Evolutionary conservation across 1,140 invertebrate genomes (phyloP).

Genomic region (Ostrea edulis): DNA sequence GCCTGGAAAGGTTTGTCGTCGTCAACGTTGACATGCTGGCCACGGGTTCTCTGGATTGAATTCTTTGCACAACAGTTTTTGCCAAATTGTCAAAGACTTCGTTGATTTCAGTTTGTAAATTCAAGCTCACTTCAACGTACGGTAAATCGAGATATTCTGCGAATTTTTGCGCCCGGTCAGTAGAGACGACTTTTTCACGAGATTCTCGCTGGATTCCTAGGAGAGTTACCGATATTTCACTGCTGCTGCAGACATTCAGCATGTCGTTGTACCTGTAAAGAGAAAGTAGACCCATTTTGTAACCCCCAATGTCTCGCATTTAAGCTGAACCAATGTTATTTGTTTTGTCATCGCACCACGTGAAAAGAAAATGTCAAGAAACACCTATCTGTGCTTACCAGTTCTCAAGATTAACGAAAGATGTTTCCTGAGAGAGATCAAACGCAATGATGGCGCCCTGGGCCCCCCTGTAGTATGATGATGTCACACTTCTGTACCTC

Average conservation of each 20-base stretch:
- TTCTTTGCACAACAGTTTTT: slow-evolving; percentile 46
- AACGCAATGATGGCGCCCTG: slow-evolving; percentile 70
- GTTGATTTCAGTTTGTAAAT: slow-evolving; percentile 42
- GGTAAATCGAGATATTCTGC: slow-evolving; percentile 53
- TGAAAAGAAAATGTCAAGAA: background rate
- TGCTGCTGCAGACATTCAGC: background rate
- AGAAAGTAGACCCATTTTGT: background rate
- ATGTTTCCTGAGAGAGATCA: slow-evolving; percentile 61
- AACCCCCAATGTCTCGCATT: too few relatives aligned
- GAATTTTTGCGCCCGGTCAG: slow-evolving; percentile 52
- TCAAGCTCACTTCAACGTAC: slow-evolving; percentile 53
- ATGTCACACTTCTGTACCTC: slow-evolving; percentile 84
- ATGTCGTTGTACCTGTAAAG: slow-evolving; percentile 24
- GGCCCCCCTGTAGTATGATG: slow-evolving; percentile 71
- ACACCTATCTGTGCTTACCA: slow-evolving; percentile 62
- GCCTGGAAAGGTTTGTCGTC: background rate
- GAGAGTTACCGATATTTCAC: slow-evolving; percentile 26
- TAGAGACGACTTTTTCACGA: slow-evolving; percentile 38
- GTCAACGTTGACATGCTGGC: background rate
- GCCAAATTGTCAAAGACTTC: slow-evolving; percentile 53
- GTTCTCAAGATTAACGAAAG: slow-evolving; percentile 62
- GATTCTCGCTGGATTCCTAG: slow-evolving; percentile 50
- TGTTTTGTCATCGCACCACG: too few relatives aligned
- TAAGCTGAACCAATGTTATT: too few relatives aligned
- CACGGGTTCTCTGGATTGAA: background rate